Evolutionary conservation across 2,113 vertebrate genomes (phyloP), one percentile per base, ranked within the genome.

Genomic region (Urocynchramus pylzowi): DNA sequence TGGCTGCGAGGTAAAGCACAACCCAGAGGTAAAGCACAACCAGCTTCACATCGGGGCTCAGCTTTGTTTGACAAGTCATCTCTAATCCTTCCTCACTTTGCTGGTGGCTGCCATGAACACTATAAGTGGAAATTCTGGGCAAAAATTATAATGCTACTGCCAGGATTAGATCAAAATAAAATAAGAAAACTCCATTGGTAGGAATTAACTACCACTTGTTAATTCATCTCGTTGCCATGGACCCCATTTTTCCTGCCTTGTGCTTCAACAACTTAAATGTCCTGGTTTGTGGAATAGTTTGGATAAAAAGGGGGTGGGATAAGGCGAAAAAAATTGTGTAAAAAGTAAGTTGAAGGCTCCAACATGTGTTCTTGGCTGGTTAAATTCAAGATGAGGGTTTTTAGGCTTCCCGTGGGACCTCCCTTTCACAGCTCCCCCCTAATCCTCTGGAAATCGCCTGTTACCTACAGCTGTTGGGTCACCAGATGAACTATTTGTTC

Each of bases 391-490:
- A 93, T 33, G 86, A 97, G 95, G 97, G 90, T 45, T 98, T 98
- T 98, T 95, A 94, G 89, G 87, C 96, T 95, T 97, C 97, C 97
- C 95, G 11, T 96, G 98, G 97, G 98, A 98, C 92, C 96, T 98
- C 97, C 95, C 97, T 97, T 97, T 98, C 98, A 91, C 97, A 95
- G 97, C 97, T 95, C 88, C 73, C 74, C 35, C 87, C 78, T 98
- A 98, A 98, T 98, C 98, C 98, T 94, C 94, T 97, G 97, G 97
- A 98, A 98, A 98, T 98, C 96, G 95, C 97, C 97, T 77, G 70
- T 96, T 97, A 97, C 97, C 97, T 98, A 97, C 98, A 98, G 98
- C 98, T 98, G 98, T 98, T 97, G 97, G 97, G 79, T 93, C 94
- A 84, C 96, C 98, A 97, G 97, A 98, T 97, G 93, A 98, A 97